phyloP scores from a whole-genome alignment of 2,888 invertebrate genomes.

The Emmelina monodactyla region DNA sequence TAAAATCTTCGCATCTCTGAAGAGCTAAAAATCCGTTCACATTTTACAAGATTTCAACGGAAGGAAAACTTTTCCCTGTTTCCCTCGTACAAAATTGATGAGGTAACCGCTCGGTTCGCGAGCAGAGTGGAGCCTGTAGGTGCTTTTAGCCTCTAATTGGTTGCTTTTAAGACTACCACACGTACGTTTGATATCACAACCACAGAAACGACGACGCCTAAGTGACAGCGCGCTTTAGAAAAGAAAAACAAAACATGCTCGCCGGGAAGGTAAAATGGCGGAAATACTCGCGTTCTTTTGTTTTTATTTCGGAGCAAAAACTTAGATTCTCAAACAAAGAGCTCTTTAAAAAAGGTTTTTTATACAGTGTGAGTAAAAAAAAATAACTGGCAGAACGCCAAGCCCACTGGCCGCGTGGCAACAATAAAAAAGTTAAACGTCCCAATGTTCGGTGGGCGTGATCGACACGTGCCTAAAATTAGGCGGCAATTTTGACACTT shows the following conservation, averaged over 20 bases:
- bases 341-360: no score
- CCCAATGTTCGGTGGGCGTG: constrained; percentile 50
- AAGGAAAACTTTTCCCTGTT: no score
- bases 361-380: no score
- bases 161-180: constrained; percentile 64
- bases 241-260: no score
- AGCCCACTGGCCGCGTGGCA: constrained; percentile 36
- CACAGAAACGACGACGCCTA: neutral
- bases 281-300: no score
- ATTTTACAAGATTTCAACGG: no score
- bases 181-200: constrained; percentile 52
- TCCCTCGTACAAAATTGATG: constrained; percentile 62
- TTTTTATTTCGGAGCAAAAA: no score
- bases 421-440: constrained; percentile 53
- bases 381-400: constrained; percentile 22
- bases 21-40: no score
- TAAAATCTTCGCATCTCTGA: no score
- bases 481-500: constrained; percentile 52
- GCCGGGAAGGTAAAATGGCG: no score
- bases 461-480: constrained; percentile 38
- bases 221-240: no score
- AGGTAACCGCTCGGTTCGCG: constrained; percentile 44
- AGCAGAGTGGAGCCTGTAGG: constrained; percentile 50
- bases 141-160: constrained; percentile 67
- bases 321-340: no score